Percentiles rank a stretch among this genome's conserved stretches.
Evolutionary conservation across 2,797 vertebrate species (phyloP).

Genomic region (Darevskia nairensis): DNA sequence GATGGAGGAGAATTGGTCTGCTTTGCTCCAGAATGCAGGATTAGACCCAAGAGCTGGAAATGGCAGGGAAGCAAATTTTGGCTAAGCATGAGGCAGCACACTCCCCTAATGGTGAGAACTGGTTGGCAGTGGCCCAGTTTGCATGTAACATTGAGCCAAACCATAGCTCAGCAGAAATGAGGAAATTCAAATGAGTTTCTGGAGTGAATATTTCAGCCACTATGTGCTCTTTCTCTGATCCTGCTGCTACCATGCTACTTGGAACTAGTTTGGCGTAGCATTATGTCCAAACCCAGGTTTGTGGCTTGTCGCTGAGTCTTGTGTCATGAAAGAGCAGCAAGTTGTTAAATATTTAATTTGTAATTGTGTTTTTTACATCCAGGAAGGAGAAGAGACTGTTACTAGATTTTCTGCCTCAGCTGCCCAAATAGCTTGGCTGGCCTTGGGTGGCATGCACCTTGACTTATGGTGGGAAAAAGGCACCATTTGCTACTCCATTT

Average conservation of each 20-base stretch:
- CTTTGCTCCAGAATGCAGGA: neutral
- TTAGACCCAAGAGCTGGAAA: neutral
- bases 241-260: too few species aligned
- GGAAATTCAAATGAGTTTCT: too few species aligned
- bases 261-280: too few species aligned
- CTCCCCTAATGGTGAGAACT: neutral
- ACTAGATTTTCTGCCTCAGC: neutral
- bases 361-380: neutral
- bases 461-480: neutral
- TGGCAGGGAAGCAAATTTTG: neutral
- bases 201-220: too few species aligned
- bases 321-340: neutral
- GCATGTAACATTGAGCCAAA: neutral
- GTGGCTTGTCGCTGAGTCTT: neutral
- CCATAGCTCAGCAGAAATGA: too few species aligned
- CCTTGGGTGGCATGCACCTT: neutral
- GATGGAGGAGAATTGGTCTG: neutral
- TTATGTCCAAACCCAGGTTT: too few species aligned
- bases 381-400: neutral
- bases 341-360: neutral
- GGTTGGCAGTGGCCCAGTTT: neutral
- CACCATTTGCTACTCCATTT: neutral
- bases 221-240: too few species aligned
- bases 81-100: neutral
- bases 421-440: neutral